A percentile compares a stretch with the other conserved stretches of the same genome.
phyloP scores from a whole-genome alignment of 2,797 vertebrate genomes.

The Chrysocyon brachyurus region DNA sequence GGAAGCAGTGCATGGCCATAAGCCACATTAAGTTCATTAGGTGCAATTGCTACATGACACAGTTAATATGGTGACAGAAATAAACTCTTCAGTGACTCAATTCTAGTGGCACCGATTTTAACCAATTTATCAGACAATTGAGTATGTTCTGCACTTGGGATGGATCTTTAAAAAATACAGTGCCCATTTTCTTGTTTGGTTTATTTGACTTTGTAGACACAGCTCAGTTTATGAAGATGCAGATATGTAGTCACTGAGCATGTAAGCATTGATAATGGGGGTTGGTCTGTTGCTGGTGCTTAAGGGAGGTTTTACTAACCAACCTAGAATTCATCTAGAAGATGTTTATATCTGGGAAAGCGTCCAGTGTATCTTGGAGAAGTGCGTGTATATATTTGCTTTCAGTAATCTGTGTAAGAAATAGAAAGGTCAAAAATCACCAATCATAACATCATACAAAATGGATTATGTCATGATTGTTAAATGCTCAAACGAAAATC shows the following conservation, averaged over 20 bases:
- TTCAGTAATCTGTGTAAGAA: conserved; percentile 55
- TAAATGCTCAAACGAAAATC: conserved; percentile 54
- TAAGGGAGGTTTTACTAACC: conserved; percentile 38
- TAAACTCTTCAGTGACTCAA: conserved; percentile 82
- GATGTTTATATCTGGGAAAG: background rate
- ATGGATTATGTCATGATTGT: background rate
- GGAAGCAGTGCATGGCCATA: conserved; percentile 74
- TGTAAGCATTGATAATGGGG: background rate
- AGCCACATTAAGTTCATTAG: conserved; percentile 77
- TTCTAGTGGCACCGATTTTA: conserved; percentile 84
- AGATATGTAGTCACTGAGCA: conserved; percentile 37
- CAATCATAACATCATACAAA: conserved; percentile 8
- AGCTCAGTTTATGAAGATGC: conserved; percentile 80
- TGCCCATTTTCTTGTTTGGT: conserved; percentile 73
- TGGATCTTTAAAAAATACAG: conserved; percentile 77
- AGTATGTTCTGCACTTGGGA: conserved; percentile 75
- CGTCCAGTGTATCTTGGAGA: background rate
- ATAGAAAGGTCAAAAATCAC: conserved; percentile 46
- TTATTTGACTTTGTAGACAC: conserved; percentile 85
- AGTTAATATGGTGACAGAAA: conserved; percentile 83
- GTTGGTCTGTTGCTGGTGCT: background rate
- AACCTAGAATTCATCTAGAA: background rate
- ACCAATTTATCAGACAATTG: conserved; percentile 85
- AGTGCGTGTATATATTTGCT: background rate
- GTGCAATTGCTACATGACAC: conserved; percentile 71